Evolutionary conservation across 2,797 vertebrate genomes (phyloP).

Genomic region (Sebastes steindachneri): DNA sequence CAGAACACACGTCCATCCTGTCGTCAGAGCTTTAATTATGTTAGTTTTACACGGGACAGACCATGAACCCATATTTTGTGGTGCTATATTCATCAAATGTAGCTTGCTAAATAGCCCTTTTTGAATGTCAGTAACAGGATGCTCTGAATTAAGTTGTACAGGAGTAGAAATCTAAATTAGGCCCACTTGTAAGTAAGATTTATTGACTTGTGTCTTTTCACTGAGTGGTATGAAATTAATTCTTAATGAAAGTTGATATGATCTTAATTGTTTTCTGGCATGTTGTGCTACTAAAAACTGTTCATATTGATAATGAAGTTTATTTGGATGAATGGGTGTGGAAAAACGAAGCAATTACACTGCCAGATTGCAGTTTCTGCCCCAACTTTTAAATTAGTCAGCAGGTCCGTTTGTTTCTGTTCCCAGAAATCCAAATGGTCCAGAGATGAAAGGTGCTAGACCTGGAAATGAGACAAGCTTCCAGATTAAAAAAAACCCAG

Average conservation of each 20-base stretch:
- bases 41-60: conserved; percentile 47
- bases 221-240: background rate
- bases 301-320: background rate
- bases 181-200: background rate
- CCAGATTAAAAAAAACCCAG: conserved; percentile 33
- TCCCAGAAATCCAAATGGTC: conserved; percentile 63
- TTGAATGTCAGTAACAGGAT: background rate
- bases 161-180: background rate
- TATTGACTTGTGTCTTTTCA: background rate
- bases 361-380: conserved; percentile 15
- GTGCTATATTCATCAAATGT: conserved; percentile 30
- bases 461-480: conserved; percentile 41
- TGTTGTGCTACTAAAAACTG: background rate
- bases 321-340: conserved; percentile 13
- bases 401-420: conserved; percentile 58
- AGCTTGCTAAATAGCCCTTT: background rate
- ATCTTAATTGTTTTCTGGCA: background rate
- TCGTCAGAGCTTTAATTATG: conserved; percentile 54
- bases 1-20: conserved; percentile 4
- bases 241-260: background rate
- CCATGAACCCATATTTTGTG: conserved; percentile 15
- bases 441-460: conserved; percentile 53
- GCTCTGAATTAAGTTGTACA: conserved; percentile 2
- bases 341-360: conserved; percentile 11
- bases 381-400: conserved; percentile 42